Base-by-base conservation (phyloP, 2,113 vertebrate species). In the Acrocephalus arundinaceus region DNA sequence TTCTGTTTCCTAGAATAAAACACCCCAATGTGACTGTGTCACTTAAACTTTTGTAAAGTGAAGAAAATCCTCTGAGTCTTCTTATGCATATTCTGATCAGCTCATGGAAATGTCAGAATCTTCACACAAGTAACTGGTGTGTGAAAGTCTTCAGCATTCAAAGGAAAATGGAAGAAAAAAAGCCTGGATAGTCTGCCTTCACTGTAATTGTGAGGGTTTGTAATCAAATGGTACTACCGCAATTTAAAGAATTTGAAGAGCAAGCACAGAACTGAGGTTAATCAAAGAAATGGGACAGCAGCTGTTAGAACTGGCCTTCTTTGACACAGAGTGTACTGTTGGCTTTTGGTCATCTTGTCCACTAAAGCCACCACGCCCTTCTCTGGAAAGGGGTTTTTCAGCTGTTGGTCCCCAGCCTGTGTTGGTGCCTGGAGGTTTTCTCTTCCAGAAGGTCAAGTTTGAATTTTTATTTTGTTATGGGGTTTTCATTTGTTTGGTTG, bases 31-130 rank as follows among this genome's bases (percentile, higher is more conserved):
- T 57, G 76, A 57, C 49, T 85, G 19, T 74, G 65, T 39, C 61
- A 67, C 48, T 83, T 49, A 63, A 92, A 72, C 27, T 78, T 89
- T 63, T 55, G 30, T 54, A 68, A 72, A 79, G 35, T 10, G 70
- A 92, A 87, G 66, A 81, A 95, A 87, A 68, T 85, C 45, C 20
- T 90, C 45, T 68, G 70, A 58, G 14, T 78, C 31, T 83, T 59
- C 46, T 90, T 74, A 81, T 81, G 61, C 55, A 89, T 90, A 90
- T 84, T 97, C 86, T 78, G 43, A 95, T 89, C n/a, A 93, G 43
- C 59, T 90, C 48, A 45, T 51, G 43, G 68, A 96, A 94, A 88
- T 83, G 63, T 46, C 85, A 88, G 45, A 54, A 31, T 88, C 75
- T 93, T 90, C 4, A 0, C 78, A 80, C 41, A 68, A 4, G 3